A percentile compares a stretch with the other conserved stretches of the same genome.
Evolutionary conservation across 2,888 invertebrate genomes (phyloP).

Genomic region (Anagyrus pseudococci): DNA sequence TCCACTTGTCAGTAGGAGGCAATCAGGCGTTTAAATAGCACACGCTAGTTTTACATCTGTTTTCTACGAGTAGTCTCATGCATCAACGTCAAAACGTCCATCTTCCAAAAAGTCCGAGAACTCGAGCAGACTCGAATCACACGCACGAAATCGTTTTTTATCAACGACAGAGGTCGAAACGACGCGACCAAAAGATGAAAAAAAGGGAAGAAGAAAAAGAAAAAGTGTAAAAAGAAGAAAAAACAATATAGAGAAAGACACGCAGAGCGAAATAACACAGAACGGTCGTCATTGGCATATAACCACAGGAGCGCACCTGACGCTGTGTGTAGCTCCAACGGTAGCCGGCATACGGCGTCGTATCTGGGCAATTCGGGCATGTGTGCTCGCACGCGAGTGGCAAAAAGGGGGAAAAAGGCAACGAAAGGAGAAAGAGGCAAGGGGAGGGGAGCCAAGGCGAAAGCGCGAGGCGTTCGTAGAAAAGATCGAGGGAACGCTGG

Average conservation of each 20-base stretch:
- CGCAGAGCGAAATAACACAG: background rate
- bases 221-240: background rate
- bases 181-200: background rate
- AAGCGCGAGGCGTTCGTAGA: conserved; percentile 18
- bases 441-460: background rate
- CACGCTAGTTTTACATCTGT: background rate
- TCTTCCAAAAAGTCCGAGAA: conserved; percentile 6
- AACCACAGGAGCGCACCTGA: too few species aligned
- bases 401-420: too few species aligned
- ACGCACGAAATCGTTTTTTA: conserved; percentile 8
- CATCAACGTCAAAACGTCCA: conserved; percentile 5
- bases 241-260: background rate
- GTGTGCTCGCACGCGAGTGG: too few species aligned
- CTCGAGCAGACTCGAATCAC: background rate
- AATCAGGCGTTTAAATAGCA: too few species aligned
- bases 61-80: background rate
- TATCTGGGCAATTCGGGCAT: too few species aligned
- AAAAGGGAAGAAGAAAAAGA: background rate
- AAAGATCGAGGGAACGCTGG: conserved; percentile 25
- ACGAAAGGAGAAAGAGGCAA: too few species aligned
- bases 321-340: too few species aligned
- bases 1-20: too few species aligned
- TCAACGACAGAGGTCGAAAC: conserved; percentile 16
- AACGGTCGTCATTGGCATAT: too few species aligned
- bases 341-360: too few species aligned